Evolutionary conservation across 2,113 vertebrate genomes (phyloP), one percentile per base, ranked within the genome.

Genomic region (Misgurnus mizolepis): DNA sequence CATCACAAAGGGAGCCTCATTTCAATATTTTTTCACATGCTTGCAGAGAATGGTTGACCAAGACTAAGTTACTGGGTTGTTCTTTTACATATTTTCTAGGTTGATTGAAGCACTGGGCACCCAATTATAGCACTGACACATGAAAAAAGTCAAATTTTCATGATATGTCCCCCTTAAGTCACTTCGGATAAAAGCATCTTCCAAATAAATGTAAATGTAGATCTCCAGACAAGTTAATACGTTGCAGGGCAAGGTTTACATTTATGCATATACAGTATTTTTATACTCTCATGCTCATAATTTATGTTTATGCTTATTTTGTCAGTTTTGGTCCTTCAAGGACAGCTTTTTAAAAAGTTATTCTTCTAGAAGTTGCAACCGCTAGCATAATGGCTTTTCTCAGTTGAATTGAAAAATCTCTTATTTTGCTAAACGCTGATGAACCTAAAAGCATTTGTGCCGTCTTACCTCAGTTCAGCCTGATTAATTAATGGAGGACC

Each of bases 401-500:
- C 10, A 60, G 6, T 41, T 18, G 1, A 58, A 41, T 43, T 72
- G 17, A 0, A 55, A 4, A 27, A 10, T 50, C 18, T 50, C 14
- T n/a, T 7, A 12, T 56, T 47, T 5, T 18, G 12, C 17, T 58
- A 22, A 58, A 43, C 18, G 3, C n/a, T 58, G 41, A 41, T 7
- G 41, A 40, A 22, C 17, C 9, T 41, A 3, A n/a, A 41, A 43
- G 17, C 39, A 12, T 76, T 72, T 40, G 4, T 73, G 49, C 14
- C 5, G 5, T 27, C 15, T 40, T 34, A 5, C 49, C 22, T 17
- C 15, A 4, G 14, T 56, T 55, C 40, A 78, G 40, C 18, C 15
- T n/a, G 34, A 64, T 76, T 62, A 53, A 61, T 45, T 64, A 69
- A 70, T 7, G 39, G 56, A 40, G 55, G 68, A 61, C 39, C 67